Conservation (phyloP, 2,113 vertebrate genomes). For the Damaliscus lunatus region DNA sequence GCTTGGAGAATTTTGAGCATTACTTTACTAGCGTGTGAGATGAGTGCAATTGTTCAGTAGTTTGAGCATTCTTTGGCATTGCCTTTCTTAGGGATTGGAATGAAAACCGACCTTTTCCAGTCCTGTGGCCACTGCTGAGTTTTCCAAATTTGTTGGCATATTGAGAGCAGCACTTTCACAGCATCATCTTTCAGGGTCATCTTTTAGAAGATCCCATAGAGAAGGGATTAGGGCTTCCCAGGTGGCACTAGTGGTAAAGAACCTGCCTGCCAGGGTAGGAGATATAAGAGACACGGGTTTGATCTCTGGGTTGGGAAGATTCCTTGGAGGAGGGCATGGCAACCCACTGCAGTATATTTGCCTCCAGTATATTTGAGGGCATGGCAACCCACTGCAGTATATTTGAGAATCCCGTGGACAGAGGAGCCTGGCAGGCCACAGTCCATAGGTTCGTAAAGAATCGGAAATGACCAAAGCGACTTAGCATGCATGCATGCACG, state of each 20-base stretch:
- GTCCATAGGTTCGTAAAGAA: neutral
- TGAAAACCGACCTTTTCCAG: neutral
- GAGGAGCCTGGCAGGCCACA: neutral
- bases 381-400: neutral
- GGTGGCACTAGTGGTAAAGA: neutral
- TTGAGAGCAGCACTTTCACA: neutral
- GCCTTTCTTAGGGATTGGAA: neutral
- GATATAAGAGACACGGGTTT: neutral
- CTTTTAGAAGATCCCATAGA: neutral
- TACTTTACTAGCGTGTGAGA: neutral
- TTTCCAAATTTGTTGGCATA: neutral
- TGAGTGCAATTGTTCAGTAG: neutral
- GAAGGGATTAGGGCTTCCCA: neutral
- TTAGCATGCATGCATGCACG: neutral
- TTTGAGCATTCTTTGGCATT: neutral
- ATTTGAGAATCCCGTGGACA: neutral
- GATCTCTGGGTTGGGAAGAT: neutral
- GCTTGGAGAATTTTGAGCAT: neutral
- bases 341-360: neutral
- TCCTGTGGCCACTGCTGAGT: neutral
- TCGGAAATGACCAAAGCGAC: neutral
- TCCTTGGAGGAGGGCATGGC: neutral
- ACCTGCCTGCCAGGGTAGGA: neutral
- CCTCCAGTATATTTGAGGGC: neutral
- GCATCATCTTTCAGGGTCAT: neutral